Conservation (phyloP, 2,888 invertebrate genomes). For the Heteromyza rotundicornis region DNA sequence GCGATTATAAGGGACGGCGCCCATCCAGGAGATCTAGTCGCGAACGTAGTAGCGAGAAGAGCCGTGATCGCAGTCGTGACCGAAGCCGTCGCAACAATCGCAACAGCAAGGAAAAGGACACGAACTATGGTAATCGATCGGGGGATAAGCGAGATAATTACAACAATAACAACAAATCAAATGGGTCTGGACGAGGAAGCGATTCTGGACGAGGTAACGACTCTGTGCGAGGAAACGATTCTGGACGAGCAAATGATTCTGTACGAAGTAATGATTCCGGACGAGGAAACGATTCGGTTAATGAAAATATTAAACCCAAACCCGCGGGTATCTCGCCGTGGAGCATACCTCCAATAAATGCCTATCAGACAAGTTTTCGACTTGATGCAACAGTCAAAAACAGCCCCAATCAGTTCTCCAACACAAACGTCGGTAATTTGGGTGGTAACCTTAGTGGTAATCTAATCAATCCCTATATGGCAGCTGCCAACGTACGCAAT, state of each 20-base stretch:
- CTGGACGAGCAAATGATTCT: constrained; percentile 18
- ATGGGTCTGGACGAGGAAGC: constrained; percentile 11
- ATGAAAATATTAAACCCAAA: constrained; percentile 24
- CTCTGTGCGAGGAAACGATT: too few species aligned
- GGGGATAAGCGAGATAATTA: too few species aligned
- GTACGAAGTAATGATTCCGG: too few species aligned
- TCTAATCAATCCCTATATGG: constrained; percentile 1
- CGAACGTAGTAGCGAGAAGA: constrained; percentile 57
- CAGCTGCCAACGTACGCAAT: constrained; percentile 1
- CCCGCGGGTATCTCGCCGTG: constrained; percentile 25
- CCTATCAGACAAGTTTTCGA: constrained; percentile 26
- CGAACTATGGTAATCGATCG: constrained; percentile 34
- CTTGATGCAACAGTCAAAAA: background rate
- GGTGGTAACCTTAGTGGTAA: background rate
- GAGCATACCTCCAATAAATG: constrained; percentile 28
- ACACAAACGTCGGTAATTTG: background rate
- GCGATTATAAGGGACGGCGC: constrained; percentile 47
- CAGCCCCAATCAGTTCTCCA: constrained; percentile 5
- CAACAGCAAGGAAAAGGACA: constrained; percentile 41
- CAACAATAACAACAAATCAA: background rate
- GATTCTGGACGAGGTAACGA: constrained; percentile 18
- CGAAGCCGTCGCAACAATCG: constrained; percentile 63
- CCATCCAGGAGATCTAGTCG: constrained; percentile 47
- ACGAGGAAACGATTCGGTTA: background rate
- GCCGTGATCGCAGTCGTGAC: constrained; percentile 56